Percentiles rank a stretch among this genome's conserved stretches.
Conservation (phyloP, 2,113 vertebrate species). For the Mustela lutreola region DNA sequence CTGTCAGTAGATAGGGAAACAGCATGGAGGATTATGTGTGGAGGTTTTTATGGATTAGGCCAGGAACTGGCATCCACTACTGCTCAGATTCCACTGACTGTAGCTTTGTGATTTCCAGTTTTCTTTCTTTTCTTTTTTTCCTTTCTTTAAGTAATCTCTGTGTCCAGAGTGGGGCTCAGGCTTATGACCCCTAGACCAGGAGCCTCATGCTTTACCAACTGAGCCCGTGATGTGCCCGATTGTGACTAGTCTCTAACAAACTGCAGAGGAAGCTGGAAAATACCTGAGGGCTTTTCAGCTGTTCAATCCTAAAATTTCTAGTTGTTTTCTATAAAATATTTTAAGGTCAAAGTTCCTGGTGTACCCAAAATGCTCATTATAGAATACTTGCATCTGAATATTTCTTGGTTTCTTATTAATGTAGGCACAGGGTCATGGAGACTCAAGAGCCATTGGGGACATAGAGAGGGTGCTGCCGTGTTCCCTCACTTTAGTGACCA, state of each 20-base stretch:
- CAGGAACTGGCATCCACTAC: not conserved
- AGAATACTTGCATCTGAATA: not conserved
- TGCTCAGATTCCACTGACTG: not conserved
- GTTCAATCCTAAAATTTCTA: conserved; percentile 24
- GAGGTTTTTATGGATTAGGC: not conserved
- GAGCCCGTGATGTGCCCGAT: not conserved
- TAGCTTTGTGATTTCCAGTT: not conserved
- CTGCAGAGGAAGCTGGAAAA: not conserved
- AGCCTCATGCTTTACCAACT: not conserved
- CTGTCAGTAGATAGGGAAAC: not conserved
- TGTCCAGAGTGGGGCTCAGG: not conserved
- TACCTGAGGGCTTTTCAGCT: not conserved
- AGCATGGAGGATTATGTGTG: not conserved
- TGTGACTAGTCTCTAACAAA: not conserved
- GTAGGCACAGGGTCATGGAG: not conserved
- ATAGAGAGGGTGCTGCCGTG: not conserved
- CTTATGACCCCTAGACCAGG: not conserved
- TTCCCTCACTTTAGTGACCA: not conserved
- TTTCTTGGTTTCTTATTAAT: conserved; percentile 15
- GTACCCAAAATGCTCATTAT: not conserved
- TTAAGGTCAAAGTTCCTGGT: not conserved
- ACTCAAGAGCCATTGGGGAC: not conserved
- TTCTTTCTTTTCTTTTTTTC: not conserved
- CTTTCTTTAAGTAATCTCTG: not conserved
- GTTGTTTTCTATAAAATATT: conserved; percentile 19